A percentile compares a stretch with the other conserved stretches of the same genome.
phyloP scores from a whole-genome alignment of 1,140 invertebrate genomes.

The Vanessa tameamea region DNA sequence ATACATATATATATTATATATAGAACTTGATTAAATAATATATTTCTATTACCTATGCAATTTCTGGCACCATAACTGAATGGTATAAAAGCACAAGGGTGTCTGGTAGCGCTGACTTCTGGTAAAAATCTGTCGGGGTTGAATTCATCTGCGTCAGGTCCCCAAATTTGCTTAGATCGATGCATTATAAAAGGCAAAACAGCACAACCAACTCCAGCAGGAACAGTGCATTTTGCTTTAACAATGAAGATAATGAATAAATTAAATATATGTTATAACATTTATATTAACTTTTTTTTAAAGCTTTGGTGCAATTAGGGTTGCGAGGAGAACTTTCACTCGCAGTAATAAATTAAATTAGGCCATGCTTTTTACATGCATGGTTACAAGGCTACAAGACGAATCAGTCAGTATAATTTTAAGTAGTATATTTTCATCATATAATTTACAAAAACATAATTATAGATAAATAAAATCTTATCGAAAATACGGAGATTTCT shows the following conservation, averaged over 20 bases:
- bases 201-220: conserved; percentile 61
- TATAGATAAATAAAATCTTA: too few relatives aligned
- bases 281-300: too few relatives aligned
- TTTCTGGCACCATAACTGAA: conserved; percentile 84
- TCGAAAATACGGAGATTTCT: too few relatives aligned
- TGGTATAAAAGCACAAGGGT: conserved; percentile 82
- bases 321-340: too few relatives aligned
- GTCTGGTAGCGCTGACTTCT: conserved; percentile 71
- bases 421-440: too few relatives aligned
- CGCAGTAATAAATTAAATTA: too few relatives aligned
- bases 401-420: too few relatives aligned
- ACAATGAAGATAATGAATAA: conserved; percentile 11
- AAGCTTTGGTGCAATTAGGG: too few relatives aligned
- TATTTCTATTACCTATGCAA: conserved; percentile 80
- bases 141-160: conserved; percentile 84
- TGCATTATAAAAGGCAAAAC: conserved; percentile 74
- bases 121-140: conserved; percentile 86
- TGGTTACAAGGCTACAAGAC: too few relatives aligned
- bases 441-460: too few relatives aligned
- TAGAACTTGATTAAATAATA: not conserved
- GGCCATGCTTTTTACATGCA: too few relatives aligned
- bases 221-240: conserved; percentile 60
- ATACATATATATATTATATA: not conserved
- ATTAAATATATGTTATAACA: not conserved
- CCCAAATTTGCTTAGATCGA: conserved; percentile 75